phyloP scores from a whole-genome alignment of 1,140 invertebrate species.

The Arion vulgaris region DNA sequence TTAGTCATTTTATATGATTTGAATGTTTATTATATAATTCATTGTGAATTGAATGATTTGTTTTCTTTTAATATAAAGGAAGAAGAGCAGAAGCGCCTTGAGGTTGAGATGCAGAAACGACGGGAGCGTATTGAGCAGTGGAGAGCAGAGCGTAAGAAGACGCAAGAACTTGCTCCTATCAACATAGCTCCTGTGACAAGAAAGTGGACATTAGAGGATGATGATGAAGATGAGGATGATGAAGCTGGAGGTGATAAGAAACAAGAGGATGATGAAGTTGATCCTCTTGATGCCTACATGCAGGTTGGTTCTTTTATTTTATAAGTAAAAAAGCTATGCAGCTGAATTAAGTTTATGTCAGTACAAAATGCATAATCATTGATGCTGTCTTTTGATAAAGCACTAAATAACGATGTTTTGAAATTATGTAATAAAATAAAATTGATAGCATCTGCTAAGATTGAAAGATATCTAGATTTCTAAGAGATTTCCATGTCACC shows the following conservation, averaged over 20 bases:
- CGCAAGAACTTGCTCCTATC: slow-evolving; percentile 62
- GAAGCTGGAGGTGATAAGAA: slow-evolving; percentile 47
- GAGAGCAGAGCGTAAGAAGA: slow-evolving; percentile 86
- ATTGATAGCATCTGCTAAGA: too few species aligned
- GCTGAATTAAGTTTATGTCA: too few species aligned
- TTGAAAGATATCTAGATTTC: too few species aligned
- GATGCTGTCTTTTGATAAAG: too few species aligned
- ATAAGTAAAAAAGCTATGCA: not conserved
- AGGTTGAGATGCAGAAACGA: slow-evolving; percentile 96
- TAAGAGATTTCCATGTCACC: too few species aligned
- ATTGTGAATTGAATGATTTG: too few species aligned
- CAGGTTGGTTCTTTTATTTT: slow-evolving; percentile 75
- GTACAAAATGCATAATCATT: too few species aligned
- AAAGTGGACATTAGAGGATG: slow-evolving; percentile 84
- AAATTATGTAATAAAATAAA: too few species aligned
- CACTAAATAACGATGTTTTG: too few species aligned
- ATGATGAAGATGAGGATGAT: slow-evolving; percentile 70
- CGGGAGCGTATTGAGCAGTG: slow-evolving; percentile 94
- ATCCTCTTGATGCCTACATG: slow-evolving; percentile 98
- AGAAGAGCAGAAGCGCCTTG: slow-evolving; percentile 82
- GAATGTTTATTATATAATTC: too few species aligned
- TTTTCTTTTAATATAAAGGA: slow-evolving; percentile 68
- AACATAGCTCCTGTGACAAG: slow-evolving; percentile 64
- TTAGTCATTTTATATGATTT: too few species aligned
- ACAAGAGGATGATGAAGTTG: slow-evolving; percentile 82